Evolutionary conservation across 2,797 vertebrate genomes (phyloP).

Genomic region (Xyrichtys novacula): DNA sequence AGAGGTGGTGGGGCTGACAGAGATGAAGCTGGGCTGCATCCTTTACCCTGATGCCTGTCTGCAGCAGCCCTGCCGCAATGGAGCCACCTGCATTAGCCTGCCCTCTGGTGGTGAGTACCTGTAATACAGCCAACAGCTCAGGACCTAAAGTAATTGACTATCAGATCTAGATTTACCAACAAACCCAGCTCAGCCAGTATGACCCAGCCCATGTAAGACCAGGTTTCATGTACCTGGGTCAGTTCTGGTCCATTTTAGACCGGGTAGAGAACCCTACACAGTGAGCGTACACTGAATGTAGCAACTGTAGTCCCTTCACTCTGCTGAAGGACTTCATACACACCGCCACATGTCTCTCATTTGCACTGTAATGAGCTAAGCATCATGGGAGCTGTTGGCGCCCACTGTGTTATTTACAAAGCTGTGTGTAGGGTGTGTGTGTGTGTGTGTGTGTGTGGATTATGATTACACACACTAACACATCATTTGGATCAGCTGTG

Average conservation of each 20-base stretch:
- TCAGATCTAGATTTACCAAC: too few species aligned
- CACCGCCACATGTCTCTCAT: conserved; percentile 20
- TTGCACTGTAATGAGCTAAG: conserved; percentile 18
- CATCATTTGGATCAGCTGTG: too few species aligned
- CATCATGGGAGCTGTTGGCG: background rate
- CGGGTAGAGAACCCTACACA: too few species aligned
- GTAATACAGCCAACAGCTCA: background rate
- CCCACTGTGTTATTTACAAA: conserved; percentile 1
- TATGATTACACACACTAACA: too few species aligned
- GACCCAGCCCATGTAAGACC: too few species aligned
- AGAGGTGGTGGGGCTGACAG: conserved; percentile 94
- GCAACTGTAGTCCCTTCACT: too few species aligned
- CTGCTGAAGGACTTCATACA: too few species aligned
- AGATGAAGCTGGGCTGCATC: conserved; percentile 94
- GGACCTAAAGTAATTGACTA: background rate
- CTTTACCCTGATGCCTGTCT: conserved; percentile 94
- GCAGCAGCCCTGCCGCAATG: conserved; percentile 91
- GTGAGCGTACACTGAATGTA: too few species aligned
- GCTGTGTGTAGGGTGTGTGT: too few species aligned
- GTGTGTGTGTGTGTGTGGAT: too few species aligned
- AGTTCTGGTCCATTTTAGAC: background rate
- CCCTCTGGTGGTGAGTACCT: conserved; percentile 91
- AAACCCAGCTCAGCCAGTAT: too few species aligned
- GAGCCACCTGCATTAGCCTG: conserved; percentile 90
- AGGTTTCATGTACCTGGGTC: too few species aligned